Percentiles rank a stretch among this genome's conserved stretches.
Conservation (phyloP, 2,113 vertebrate genomes). For the Phalacrocorax aristotelis region DNA sequence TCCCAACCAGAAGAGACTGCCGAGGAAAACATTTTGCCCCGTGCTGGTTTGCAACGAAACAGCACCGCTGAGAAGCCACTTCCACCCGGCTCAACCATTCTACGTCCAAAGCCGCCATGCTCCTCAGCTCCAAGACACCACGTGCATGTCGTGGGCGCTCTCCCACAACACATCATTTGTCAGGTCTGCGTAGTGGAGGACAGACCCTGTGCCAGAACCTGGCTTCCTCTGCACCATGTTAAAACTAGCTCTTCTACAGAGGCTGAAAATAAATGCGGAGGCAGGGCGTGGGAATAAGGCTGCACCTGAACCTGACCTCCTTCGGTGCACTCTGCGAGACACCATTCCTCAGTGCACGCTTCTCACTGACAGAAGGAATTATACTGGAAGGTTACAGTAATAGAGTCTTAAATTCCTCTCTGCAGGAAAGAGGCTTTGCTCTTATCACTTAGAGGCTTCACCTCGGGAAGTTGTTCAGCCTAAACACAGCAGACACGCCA, state of each 20-base stretch:
- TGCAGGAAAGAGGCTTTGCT: background rate
- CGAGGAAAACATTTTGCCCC: background rate
- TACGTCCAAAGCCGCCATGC: background rate
- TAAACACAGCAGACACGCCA: background rate
- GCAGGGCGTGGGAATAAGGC: background rate
- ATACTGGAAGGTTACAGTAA: no score
- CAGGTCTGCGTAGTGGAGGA: rapidly evolving
- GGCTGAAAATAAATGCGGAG: rapidly evolving
- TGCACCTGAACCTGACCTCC: background rate
- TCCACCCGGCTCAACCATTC: background rate
- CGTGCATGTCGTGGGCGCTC: rapidly evolving
- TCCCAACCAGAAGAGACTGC: background rate
- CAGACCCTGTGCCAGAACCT: rapidly evolving
- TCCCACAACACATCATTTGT: no score
- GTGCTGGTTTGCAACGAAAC: background rate
- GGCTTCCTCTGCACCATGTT: background rate
- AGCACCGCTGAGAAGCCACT: background rate
- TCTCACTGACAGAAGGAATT: background rate
- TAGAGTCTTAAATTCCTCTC: background rate
- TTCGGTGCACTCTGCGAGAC: background rate
- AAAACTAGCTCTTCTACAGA: background rate
- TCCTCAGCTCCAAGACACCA: background rate
- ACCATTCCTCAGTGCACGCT: rapidly evolving
- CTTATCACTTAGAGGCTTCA: background rate
- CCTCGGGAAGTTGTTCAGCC: rapidly evolving